phyloP scores from a whole-genome alignment of 2,888 invertebrate genomes.

The Drosophila meridiana region DNA sequence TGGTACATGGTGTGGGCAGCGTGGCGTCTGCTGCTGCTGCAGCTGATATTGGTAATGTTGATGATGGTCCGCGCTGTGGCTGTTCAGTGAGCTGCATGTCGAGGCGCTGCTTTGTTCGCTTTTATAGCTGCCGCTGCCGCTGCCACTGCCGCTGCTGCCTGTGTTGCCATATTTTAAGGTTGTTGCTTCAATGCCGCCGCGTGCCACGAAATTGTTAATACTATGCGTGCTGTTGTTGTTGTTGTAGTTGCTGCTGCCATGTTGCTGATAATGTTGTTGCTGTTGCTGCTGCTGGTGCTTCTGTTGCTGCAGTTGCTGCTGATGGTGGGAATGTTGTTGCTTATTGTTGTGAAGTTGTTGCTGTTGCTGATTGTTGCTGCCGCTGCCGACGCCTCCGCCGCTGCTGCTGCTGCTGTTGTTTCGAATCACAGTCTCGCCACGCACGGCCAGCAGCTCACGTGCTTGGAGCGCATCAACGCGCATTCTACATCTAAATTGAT shows the following conservation, averaged over 20 bases:
- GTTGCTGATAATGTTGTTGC: constrained; percentile 32
- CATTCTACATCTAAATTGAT: constrained; percentile 85
- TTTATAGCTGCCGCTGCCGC: constrained; percentile 44
- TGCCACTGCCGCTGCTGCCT: neutral
- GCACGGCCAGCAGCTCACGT: constrained; percentile 83
- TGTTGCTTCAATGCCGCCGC: constrained; percentile 77
- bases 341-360: constrained; percentile 71
- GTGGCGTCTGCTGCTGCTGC: constrained; percentile 82
- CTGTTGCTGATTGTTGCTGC: constrained; percentile 55
- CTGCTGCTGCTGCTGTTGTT: constrained; percentile 62
- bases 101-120: constrained; percentile 61
- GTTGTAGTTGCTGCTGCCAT: constrained; percentile 37
- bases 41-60: constrained; percentile 83
- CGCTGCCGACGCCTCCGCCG: constrained; percentile 56
- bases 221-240: constrained; percentile 69
- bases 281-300: constrained; percentile 61
- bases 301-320: constrained; percentile 55
- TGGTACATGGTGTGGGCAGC: constrained; percentile 88
- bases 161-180: constrained; percentile 77
- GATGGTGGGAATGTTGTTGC: constrained; percentile 78
- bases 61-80: constrained; percentile 83
- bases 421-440: constrained; percentile 81
- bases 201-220: constrained; percentile 71
- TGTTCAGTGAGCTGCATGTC: constrained; percentile 71
- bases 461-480: constrained; percentile 84